These are phyloP conservation scores for Euphydryas editha DNA, from an alignment of 2,888 invertebrate genomes.

Conservation along the genomic window DNA sequence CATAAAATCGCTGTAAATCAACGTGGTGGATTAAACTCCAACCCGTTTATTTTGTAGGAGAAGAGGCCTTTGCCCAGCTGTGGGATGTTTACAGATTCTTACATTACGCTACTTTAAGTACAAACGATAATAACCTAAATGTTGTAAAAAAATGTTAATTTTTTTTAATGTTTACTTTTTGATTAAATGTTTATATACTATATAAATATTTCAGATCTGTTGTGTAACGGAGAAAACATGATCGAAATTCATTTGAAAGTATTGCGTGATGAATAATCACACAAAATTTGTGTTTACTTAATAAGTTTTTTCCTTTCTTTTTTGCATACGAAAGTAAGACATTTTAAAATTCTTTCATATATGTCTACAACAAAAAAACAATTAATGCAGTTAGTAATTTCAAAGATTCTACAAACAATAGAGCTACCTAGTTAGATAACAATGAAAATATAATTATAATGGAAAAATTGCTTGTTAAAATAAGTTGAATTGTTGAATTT, in stretches of 20 bases:
- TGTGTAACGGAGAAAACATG: constrained; percentile 32
- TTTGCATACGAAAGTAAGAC: constrained; percentile 1
- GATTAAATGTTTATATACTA: not conserved
- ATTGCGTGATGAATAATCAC: constrained; percentile 17
- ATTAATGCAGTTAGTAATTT: not conserved
- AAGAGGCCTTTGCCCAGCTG: too few species aligned
- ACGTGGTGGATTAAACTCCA: too few species aligned
- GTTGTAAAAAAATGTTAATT: not conserved
- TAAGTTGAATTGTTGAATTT: not conserved
- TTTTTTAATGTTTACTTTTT: not conserved
- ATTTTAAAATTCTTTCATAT: not conserved
- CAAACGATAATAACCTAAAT: too few species aligned
- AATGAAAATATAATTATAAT: not conserved
- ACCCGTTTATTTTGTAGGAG: too few species aligned
- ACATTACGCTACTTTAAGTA: too few species aligned
- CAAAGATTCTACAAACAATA: constrained; percentile 6
- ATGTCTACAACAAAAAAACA: not conserved
- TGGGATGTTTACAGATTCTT: too few species aligned
- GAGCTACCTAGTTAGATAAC: not conserved
- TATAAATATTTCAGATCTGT: not conserved
- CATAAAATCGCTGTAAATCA: too few species aligned
- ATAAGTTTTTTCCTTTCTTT: constrained; percentile 11
- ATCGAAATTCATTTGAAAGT: constrained; percentile 30
- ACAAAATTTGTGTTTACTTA: constrained; percentile 20
- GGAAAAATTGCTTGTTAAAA: not conserved